These are phyloP conservation scores for Agrotis puta DNA, from an alignment of 2,888 invertebrate genomes.

Conservation along the genomic window DNA sequence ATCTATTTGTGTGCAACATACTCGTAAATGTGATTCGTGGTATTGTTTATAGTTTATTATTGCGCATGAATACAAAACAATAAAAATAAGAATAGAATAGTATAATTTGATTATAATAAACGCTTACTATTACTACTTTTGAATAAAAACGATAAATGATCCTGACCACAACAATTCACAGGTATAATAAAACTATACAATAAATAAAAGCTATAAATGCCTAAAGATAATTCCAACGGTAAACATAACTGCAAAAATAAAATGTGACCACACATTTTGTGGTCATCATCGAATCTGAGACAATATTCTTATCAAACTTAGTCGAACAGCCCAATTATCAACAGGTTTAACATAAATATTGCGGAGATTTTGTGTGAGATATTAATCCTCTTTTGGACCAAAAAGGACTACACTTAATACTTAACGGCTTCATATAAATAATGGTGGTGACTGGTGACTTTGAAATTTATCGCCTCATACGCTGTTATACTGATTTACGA, in stretches of 20 bases:
- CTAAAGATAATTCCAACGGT: constrained; percentile 18
- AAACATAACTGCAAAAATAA: background rate
- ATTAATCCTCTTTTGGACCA: constrained; percentile 55
- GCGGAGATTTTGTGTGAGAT: constrained; percentile 41
- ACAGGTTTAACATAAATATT: constrained; percentile 62
- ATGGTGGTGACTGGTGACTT: constrained; percentile 13
- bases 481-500: constrained; percentile 42
- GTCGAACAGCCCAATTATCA: constrained; percentile 50
- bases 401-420: constrained; percentile 46
- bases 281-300: constrained; percentile 15
- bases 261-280: constrained; percentile 10
- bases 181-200: background rate
- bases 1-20: no score
- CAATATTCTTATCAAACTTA: constrained; percentile 29
- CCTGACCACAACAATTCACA: constrained; percentile 4
- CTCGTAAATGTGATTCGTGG: background rate
- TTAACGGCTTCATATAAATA: constrained; percentile 55
- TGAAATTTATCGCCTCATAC: constrained; percentile 48
- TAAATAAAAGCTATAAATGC: background rate
- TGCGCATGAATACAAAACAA: background rate
- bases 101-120: background rate
- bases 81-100: background rate
- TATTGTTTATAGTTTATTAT: background rate
- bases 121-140: background rate
- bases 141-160: background rate